Evolutionary conservation across 2,888 invertebrate genomes (phyloP).

Genomic region (Sussaba pulchella): DNA sequence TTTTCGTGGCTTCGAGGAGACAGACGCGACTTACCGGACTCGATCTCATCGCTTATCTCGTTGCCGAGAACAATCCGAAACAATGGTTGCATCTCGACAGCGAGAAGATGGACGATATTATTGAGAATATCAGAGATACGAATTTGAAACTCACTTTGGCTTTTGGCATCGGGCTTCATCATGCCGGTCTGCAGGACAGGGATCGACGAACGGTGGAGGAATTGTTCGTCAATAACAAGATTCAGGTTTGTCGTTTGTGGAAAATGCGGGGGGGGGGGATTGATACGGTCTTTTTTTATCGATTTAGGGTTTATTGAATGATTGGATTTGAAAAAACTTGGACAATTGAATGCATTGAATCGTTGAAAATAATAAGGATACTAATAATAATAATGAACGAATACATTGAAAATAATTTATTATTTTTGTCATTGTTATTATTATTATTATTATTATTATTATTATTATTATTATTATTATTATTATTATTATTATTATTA

Average conservation of each 20-base stretch:
- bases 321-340: no score
- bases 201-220: slow-evolving; percentile 97
- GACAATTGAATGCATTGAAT: no score
- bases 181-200: slow-evolving; percentile 97
- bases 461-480: no score
- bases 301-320: no score
- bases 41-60: slow-evolving; percentile 96
- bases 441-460: no score
- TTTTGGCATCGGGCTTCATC: slow-evolving; percentile 99
- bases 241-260: slow-evolving; percentile 94
- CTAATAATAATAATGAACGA: no score
- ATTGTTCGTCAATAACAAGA: slow-evolving; percentile 96
- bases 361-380: no score
- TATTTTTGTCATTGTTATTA: no score
- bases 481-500: no score
- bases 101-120: slow-evolving; percentile 92
- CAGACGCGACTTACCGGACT: slow-evolving; percentile 98
- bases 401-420: no score
- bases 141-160: slow-evolving; percentile 97
- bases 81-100: slow-evolving; percentile 97
- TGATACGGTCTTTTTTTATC: no score
- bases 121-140: slow-evolving; percentile 90
- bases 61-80: slow-evolving; percentile 96
- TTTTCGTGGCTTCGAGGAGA: slow-evolving; percentile 98
- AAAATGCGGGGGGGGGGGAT: no score